Evolutionary conservation across 2,888 invertebrate genomes (phyloP), one percentile per base, ranked within the genome.

Genomic region (Patella depressa): DNA sequence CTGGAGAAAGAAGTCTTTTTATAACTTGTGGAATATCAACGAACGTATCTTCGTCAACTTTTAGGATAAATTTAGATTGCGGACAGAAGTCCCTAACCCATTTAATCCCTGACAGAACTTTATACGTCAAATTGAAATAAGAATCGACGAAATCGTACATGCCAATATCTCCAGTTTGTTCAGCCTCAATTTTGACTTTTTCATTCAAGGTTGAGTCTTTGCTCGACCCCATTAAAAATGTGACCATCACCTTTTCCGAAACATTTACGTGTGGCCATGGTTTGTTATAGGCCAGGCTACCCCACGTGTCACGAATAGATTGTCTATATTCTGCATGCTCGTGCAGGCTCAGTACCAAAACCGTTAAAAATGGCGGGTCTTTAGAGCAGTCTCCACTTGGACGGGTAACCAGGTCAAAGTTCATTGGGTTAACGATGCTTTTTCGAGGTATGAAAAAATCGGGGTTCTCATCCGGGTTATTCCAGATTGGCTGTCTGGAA

Each of bases 1-100:
- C n/a, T 29, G 19, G 7, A 7, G 34, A 5, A 7, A 1, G 15
- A 34, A 83, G 45, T 24, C 72, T 78, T n/a, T 65, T 55, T 14
- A 81, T 14, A 15, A 85, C 24, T 17, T 72, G 55, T 45, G 96
- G 89, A 90, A 89, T 80, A 75, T 90, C 86, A 54, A 90, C 86
- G 77, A 89, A 89, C 34, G 89, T 88, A 75, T 90, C 90, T 80
- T 90, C 90, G 79, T 90, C 90, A 3, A 85, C 84, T 80, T 90
- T 90, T 34, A 90, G 79, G 11, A 90, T 81, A 75, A 85, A 88
- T 55, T 80, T 79, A 1, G 86, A 88, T 53, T 80, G 79, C 17
- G 79, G 84, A 77, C 90, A 90, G 75, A 81, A 84, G 72, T 83
- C 78, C 0, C 83, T 79, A 2, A 85, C 85, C 90, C 90, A 90